Evolutionary conservation across 2,797 vertebrate species (phyloP).

Genomic region (Astyanax mexicanus): DNA sequence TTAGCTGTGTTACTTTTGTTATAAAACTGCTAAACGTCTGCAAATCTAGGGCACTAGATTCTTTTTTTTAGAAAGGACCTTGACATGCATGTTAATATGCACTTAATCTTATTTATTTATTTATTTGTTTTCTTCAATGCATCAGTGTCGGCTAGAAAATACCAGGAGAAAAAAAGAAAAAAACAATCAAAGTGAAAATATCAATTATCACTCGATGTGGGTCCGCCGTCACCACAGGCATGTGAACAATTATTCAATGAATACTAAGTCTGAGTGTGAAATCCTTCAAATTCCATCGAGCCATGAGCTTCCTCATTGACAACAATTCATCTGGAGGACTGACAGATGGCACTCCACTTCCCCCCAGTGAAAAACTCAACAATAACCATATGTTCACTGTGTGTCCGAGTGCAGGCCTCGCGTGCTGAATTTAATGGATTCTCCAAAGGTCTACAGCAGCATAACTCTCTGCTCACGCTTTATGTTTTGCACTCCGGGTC

Average conservation of each 20-base stretch:
- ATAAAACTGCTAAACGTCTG: no score
- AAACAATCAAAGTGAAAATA: background rate
- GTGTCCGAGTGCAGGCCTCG: background rate
- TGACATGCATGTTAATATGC: conserved; percentile 6
- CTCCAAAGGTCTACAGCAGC: background rate
- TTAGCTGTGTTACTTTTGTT: no score
- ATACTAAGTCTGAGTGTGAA: background rate
- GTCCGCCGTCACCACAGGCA: background rate
- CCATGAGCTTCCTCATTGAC: background rate
- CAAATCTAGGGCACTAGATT: background rate
- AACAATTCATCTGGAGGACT: background rate
- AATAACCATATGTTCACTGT: background rate
- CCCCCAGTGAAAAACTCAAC: background rate
- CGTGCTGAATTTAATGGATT: background rate
- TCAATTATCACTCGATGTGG: background rate
- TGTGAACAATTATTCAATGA: conserved; percentile 6
- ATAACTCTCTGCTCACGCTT: background rate
- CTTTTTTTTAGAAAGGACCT: background rate
- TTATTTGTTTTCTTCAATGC: background rate
- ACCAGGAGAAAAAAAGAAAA: background rate
- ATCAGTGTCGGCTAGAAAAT: background rate
- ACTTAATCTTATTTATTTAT: conserved; percentile 13
- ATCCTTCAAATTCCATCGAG: background rate
- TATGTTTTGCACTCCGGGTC: background rate
- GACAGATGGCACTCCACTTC: background rate